Percentiles rank a stretch among this genome's conserved stretches.
Conservation (phyloP, 2,888 invertebrate species). For the Brenthis ino region DNA sequence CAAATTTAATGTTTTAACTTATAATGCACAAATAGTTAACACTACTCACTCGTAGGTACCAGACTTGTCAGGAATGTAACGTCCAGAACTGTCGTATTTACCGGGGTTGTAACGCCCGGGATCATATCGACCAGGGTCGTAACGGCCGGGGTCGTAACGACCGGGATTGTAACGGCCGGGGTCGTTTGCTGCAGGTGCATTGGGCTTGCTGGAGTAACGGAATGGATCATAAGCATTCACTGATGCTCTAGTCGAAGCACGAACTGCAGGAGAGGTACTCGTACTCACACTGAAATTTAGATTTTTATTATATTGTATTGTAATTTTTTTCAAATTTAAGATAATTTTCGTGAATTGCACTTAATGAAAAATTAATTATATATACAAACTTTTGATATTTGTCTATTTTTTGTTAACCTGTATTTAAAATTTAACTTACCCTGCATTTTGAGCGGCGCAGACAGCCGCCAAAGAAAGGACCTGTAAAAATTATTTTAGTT, state of each 20-base stretch:
- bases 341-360: not conserved
- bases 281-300: slow-evolving; percentile 29
- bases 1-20: too few species aligned
- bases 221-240: slow-evolving; percentile 32
- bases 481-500: slow-evolving; percentile 51
- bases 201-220: slow-evolving; percentile 29
- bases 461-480: slow-evolving; percentile 61
- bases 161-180: slow-evolving; percentile 41
- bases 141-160: slow-evolving; percentile 45
- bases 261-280: slow-evolving; percentile 30
- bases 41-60: slow-evolving; percentile 66
- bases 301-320: not conserved
- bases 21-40: not conserved
- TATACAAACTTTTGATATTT: too few species aligned
- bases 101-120: slow-evolving; percentile 42
- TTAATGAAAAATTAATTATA: too few species aligned
- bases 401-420: too few species aligned
- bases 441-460: slow-evolving; percentile 56
- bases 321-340: not conserved
- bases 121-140: slow-evolving; percentile 45
- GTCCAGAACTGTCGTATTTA: slow-evolving; percentile 45
- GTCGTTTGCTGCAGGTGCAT: slow-evolving; percentile 40
- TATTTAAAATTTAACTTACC: slow-evolving; percentile 1
- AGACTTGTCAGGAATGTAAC: slow-evolving; percentile 53
- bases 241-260: slow-evolving; percentile 34